phyloP scores from a whole-genome alignment of 1,140 invertebrate species.

The Pentalonia nigronervosa region DNA sequence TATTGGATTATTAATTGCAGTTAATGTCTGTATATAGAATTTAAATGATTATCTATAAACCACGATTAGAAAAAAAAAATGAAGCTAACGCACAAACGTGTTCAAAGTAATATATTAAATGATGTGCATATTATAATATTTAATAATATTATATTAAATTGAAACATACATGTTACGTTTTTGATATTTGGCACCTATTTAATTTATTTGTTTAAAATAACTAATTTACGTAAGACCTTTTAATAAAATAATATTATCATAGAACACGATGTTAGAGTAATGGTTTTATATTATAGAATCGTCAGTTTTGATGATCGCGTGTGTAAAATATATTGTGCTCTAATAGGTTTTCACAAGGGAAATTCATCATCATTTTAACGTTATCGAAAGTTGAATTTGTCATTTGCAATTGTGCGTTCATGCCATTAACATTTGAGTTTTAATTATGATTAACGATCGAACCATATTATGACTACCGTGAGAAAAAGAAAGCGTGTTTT shows the following conservation, averaged over 20 bases:
- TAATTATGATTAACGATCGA: slow-evolving; percentile 53
- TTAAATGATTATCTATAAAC: background rate
- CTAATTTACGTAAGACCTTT: background rate
- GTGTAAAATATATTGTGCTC: background rate
- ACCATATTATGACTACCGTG: background rate
- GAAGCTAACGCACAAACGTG: no score
- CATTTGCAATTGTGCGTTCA: background rate
- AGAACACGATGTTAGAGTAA: background rate
- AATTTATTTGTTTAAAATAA: background rate
- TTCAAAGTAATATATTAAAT: no score
- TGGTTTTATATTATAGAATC: background rate
- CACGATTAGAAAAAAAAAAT: background rate
- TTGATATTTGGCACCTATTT: background rate
- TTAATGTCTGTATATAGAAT: background rate
- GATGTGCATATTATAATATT: no score
- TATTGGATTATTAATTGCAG: background rate
- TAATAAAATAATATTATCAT: background rate
- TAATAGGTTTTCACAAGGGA: background rate
- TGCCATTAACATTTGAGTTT: slow-evolving; percentile 42
- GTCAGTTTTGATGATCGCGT: background rate
- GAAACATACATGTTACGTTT: background rate
- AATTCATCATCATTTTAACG: slow-evolving; percentile 1
- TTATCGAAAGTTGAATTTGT: background rate
- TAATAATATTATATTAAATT: background rate
- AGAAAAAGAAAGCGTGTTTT: background rate